A percentile compares a stretch with the other conserved stretches of the same genome.
Conservation (phyloP, 1,140 invertebrate species). For the Proales similis region DNA sequence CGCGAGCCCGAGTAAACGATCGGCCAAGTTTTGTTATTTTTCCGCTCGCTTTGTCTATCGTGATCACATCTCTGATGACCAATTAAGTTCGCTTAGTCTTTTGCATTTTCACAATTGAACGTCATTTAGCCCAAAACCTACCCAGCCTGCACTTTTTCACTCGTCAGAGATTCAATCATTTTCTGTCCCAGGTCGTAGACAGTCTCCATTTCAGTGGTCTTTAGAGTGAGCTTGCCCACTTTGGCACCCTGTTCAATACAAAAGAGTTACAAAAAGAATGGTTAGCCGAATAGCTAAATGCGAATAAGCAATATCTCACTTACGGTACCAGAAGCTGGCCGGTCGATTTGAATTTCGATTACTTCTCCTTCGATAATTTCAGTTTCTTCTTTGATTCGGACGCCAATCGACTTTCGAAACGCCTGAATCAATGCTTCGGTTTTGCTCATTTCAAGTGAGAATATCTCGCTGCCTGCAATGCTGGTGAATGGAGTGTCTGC, state of each 20-base stretch:
- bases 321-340: slow-evolving; percentile 74
- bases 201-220: slow-evolving; percentile 99
- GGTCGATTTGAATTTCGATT: slow-evolving; percentile 90
- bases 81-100: not conserved
- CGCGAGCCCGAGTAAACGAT: slow-evolving; percentile 85
- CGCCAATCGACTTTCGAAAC: slow-evolving; percentile 91
- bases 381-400: slow-evolving; percentile 94
- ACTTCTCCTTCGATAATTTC: slow-evolving; percentile 99
- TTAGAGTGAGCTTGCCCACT: slow-evolving; percentile 81
- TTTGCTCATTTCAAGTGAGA: slow-evolving; percentile 96
- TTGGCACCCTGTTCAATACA: slow-evolving; percentile 64
- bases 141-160: slow-evolving; percentile 75
- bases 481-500: slow-evolving; percentile 93
- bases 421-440: slow-evolving; percentile 95
- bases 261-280: no score
- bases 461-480: slow-evolving; percentile 96
- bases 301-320: slow-evolving; percentile 39
- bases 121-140: slow-evolving; percentile 40
- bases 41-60: slow-evolving; percentile 93
- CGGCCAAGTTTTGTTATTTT: slow-evolving; percentile 89
- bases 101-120: slow-evolving; percentile 1
- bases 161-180: slow-evolving; percentile 93
- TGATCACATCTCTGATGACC: slow-evolving; percentile 76
- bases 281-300: slow-evolving; percentile 24
- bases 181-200: slow-evolving; percentile 96